These are phyloP conservation scores for Girardinichthys multiradiatus DNA, from an alignment of 2,113 vertebrate species.

Conservation along the genomic window DNA sequence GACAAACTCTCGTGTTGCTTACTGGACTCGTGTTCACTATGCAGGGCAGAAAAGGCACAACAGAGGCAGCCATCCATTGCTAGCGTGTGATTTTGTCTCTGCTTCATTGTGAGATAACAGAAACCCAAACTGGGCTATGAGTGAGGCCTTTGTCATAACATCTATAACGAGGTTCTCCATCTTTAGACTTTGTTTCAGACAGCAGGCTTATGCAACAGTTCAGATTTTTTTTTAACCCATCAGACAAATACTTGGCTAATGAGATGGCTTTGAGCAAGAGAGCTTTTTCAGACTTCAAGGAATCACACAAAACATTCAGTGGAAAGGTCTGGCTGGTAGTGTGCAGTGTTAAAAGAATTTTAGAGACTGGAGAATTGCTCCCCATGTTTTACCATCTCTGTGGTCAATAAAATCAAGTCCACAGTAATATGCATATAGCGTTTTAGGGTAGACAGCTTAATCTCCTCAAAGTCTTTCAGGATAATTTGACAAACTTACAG, in stretches of 20 bases:
- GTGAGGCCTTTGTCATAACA: slow-evolving; percentile 43
- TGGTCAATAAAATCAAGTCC: not conserved
- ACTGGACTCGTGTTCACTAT: slow-evolving; percentile 34
- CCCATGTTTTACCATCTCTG: not conserved
- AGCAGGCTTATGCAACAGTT: slow-evolving; percentile 39
- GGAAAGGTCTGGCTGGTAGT: not conserved
- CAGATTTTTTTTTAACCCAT: slow-evolving; percentile 13
- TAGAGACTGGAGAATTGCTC: not conserved
- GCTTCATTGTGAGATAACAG: slow-evolving; percentile 39
- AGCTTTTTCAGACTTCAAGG: slow-evolving; percentile 22
- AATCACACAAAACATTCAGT: not conserved
- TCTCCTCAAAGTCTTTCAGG: not conserved
- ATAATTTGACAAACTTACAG: not conserved
- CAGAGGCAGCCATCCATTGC: slow-evolving; percentile 48
- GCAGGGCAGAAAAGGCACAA: slow-evolving; percentile 34
- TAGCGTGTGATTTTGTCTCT: slow-evolving; percentile 27
- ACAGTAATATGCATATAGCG: not conserved
- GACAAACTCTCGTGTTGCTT: slow-evolving; percentile 17
- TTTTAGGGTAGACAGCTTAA: not conserved
- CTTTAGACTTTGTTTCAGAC: slow-evolving; percentile 37
- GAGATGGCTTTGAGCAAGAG: slow-evolving; percentile 23
- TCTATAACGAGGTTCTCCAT: slow-evolving; percentile 37
- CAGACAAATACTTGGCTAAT: slow-evolving; percentile 40
- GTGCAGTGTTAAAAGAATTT: not conserved
- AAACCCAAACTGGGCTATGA: slow-evolving; percentile 36